phyloP scores from a whole-genome alignment of 2,113 vertebrate species.

The Sigmodon hispidus region DNA sequence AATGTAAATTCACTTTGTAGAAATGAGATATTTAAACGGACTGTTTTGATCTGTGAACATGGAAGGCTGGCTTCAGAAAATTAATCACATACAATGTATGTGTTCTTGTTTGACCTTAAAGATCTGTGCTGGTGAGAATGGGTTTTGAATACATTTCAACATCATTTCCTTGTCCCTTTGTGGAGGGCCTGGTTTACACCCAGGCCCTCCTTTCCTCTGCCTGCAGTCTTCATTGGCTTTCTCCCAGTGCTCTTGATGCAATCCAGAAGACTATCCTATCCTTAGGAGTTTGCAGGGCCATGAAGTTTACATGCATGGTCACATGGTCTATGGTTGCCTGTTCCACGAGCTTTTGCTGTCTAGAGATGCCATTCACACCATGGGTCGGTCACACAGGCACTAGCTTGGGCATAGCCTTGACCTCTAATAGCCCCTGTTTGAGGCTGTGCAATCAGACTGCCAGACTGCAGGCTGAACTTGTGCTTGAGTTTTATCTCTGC shows the following conservation, averaged over 20 bases:
- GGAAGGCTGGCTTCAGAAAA: slow-evolving; percentile 88
- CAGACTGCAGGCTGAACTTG: background rate
- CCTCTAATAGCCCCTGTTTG: slow-evolving; percentile 13
- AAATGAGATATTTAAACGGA: slow-evolving; percentile 96
- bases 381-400: slow-evolving; percentile 62
- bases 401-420: background rate
- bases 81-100: slow-evolving; percentile 97
- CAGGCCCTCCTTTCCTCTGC: background rate
- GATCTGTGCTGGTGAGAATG: slow-evolving; percentile 87
- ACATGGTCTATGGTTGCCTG: slow-evolving; percentile 81
- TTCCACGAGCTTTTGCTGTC: slow-evolving; percentile 77
- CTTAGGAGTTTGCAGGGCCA: slow-evolving; percentile 1
- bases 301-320: slow-evolving; percentile 71
- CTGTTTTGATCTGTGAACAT: slow-evolving; percentile 94
- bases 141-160: slow-evolving; percentile 88
- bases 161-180: slow-evolving; percentile 74
- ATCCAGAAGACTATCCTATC: background rate
- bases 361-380: background rate
- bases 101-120: slow-evolving; percentile 89
- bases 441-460: background rate
- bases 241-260: slow-evolving; percentile 59
- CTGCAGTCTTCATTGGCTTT: background rate
- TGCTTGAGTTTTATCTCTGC: background rate
- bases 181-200: background rate
- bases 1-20: slow-evolving; percentile 99